Evolutionary conservation across 2,797 vertebrate species (phyloP), one percentile per base, ranked within the genome.

Genomic region (Petrocephalus sullivani): DNA sequence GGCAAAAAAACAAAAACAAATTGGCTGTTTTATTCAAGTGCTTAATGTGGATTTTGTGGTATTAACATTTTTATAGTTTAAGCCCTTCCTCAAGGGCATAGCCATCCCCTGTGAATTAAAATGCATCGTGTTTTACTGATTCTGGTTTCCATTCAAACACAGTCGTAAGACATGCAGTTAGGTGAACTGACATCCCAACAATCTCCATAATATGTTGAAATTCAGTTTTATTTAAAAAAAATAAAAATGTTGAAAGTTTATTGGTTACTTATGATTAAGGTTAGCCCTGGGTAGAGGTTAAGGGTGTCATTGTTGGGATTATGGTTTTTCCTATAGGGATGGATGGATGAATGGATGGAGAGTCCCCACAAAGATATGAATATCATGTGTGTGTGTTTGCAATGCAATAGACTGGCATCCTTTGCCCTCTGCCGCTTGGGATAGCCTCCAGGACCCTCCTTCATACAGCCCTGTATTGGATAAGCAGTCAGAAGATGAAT

Each of bases 41-140:
- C 41, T 82, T 28, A 83, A 21, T 53, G 46, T 83, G 46, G 49
- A 51, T 51, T 83, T 83, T 49, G 49, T 53, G 41, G n/a, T 83
- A 83, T 83, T 83, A 83, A 83, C 81, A 83, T 53, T 83, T 53
- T 10, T 53, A 83, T n/a, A 83, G 81, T 83, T 83, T 83, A 83
- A 51, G 46, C n/a, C 41, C 46, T 83, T 83, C 81, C 81, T 83
- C 81, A 53, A 83, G 81, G 81, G 81, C 8, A 0, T 21, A 53
- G 49, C 53, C 16, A 23, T 21, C 41, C 49, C 78, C 46, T 19
- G 41, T 49, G 49, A 83, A 53, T 83, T 83, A 53, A 53, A 53
- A 6, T 12, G 7, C 49, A 53, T 4, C 2, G 9, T 51, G 41
- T 54, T 21, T 83, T 83, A 53, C 8, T 82, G 46, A 75, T 5